A percentile compares a stretch with the other conserved stretches of the same genome.
Evolutionary conservation across 2,797 vertebrate genomes (phyloP).

Genomic region (Lacerta viridis): DNA sequence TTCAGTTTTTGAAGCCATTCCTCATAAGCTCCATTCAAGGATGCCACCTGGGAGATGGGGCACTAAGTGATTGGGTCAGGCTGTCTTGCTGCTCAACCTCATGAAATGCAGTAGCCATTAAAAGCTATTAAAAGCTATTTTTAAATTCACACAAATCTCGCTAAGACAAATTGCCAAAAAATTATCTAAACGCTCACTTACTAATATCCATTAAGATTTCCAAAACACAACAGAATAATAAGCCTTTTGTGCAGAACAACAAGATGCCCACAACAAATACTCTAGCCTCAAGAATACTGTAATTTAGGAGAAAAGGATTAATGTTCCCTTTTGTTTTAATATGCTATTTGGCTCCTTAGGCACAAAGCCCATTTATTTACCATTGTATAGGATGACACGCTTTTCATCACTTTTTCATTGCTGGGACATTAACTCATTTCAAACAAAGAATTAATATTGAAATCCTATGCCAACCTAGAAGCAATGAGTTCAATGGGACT

Average conservation of each 20-base stretch:
- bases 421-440: constrained; percentile 17
- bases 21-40: background rate
- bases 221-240: constrained; percentile 45
- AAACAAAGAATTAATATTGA: constrained; percentile 7
- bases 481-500: background rate
- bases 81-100: constrained; percentile 6
- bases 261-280: constrained; percentile 24
- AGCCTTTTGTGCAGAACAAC: background rate
- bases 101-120: background rate
- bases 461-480: background rate
- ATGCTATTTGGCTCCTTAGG: background rate
- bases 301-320: constrained; percentile 33
- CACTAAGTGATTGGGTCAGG: background rate
- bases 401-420: constrained; percentile 28
- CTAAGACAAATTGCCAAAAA: background rate
- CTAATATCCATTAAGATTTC: background rate
- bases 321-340: constrained; percentile 16
- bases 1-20: background rate
- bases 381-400: background rate
- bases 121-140: constrained; percentile 12
- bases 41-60: background rate
- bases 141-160: constrained; percentile 7
- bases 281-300: background rate
- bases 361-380: constrained; percentile 43
- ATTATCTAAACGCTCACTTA: constrained; percentile 29